Base-by-base conservation (phyloP, 1,140 invertebrate species). In the Trichomalopsis sarcophagae region DNA sequence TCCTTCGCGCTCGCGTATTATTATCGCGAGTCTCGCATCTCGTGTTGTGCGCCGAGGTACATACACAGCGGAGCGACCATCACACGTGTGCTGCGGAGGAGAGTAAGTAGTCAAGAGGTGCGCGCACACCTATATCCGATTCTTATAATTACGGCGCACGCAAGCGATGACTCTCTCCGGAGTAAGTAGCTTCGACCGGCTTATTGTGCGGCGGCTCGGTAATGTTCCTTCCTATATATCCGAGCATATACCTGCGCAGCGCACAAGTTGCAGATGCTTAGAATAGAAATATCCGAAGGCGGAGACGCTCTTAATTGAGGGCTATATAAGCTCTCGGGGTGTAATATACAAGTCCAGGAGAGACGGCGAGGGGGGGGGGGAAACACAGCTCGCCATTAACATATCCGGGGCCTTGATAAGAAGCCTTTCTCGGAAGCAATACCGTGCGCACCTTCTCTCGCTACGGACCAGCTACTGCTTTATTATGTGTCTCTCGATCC, bases 331-430 rank as follows among this genome's bases (percentile, higher is more conserved):
- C 36, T 82, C 36, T 82, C 84, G 76, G 14, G 21, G 55, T n/a
- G 17, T 62, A n/a, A 91, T 89, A 89, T 83, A 55, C 87, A 88
- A 84, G 86, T 84, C 50, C 78, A 87, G 69, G 86, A 85, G 81
- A 75, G 66, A 83, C 40, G 40, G 30, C 13, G 50, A 55, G 80
- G 14, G 30, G 11, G 9, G 14, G 17, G 80, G 84, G 85, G 87
- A 81, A 88, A 92, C 90, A 92, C 89, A 89, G 89, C 86, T 62
- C 90, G 88, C 91, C 89, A 92, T 92, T 92, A 92, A 91, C 91
- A 92, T 92, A 92, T 92, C 89, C 90, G 87, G 88, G 88, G 81
- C 68, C 89, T 90, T 90, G 90, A 91, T 91, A 91, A 91, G 89
- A 44, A 30, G 69, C 89, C 89, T 89, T 92, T 92, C 91, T 92